These are phyloP conservation scores for Melieria crassipennis DNA, from an alignment of 2,888 invertebrate genomes.

Conservation along the genomic window DNA sequence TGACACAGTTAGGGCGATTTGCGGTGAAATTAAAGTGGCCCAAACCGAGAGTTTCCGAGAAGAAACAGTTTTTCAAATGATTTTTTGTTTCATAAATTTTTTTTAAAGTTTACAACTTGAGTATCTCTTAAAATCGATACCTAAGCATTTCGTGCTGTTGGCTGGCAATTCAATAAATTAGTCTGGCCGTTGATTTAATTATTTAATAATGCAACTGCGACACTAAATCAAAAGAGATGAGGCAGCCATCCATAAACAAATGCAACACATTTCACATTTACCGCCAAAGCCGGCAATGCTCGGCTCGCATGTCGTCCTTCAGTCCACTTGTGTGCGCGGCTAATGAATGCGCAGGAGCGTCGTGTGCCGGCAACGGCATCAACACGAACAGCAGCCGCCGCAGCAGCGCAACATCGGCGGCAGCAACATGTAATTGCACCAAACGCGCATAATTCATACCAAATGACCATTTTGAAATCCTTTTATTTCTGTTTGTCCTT, in stretches of 20 bases:
- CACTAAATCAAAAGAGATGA: slow-evolving; percentile 42
- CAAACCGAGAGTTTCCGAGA: too few species aligned
- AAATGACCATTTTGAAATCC: slow-evolving; percentile 65
- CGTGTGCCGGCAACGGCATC: slow-evolving; percentile 19
- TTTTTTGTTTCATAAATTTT: too few species aligned
- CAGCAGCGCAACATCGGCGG: slow-evolving; percentile 20
- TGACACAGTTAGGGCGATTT: too few species aligned
- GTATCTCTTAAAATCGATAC: too few species aligned
- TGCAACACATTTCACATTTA: background rate
- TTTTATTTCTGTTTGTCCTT: slow-evolving; percentile 60
- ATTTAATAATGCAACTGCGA: slow-evolving; percentile 60
- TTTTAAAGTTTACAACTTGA: too few species aligned
- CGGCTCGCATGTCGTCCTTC: background rate
- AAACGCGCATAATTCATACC: slow-evolving; percentile 64
- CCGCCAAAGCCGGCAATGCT: slow-evolving; percentile 27
- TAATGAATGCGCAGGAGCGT: slow-evolving; percentile 10
- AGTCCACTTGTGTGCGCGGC: background rate
- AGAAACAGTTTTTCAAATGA: too few species aligned
- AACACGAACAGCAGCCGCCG: background rate
- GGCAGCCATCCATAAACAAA: slow-evolving; percentile 37
- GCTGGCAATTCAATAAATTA: slow-evolving; percentile 61
- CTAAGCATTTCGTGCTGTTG: slow-evolving; percentile 1
- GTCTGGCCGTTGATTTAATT: slow-evolving; percentile 63
- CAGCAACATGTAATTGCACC: slow-evolving; percentile 59
- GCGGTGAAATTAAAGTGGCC: too few species aligned